Evolutionary conservation across 1,140 invertebrate species (phyloP).

Genomic region (Mya arenaria): DNA sequence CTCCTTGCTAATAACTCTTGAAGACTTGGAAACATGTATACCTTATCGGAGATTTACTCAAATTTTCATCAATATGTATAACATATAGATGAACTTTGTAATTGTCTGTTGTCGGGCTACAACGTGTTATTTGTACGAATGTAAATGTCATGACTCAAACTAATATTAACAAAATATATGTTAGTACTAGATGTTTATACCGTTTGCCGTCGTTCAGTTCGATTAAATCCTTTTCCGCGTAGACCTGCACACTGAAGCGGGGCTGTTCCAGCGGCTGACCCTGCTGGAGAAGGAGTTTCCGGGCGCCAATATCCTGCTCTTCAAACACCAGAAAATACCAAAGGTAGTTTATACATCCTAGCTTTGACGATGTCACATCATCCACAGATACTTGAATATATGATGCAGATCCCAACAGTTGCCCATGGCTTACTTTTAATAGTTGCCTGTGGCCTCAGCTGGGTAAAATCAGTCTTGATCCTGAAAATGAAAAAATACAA

Average conservation of each 20-base stretch:
- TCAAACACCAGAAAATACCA: conserved; percentile 73
- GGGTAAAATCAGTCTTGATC: no score
- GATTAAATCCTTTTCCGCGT: conserved; percentile 16
- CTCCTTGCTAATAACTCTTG: no score
- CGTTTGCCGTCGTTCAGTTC: background rate
- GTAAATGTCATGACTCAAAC: background rate
- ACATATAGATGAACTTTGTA: background rate
- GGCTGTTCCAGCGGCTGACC: conserved; percentile 74
- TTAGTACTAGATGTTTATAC: background rate
- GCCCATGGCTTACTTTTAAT: no score
- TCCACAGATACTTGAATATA: background rate
- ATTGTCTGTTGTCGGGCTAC: background rate
- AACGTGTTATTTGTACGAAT: background rate
- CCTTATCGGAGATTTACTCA: background rate
- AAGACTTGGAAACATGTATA: no score
- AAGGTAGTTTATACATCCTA: conserved; percentile 59
- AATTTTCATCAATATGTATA: background rate
- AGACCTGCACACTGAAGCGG: conserved; percentile 75
- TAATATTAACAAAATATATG: background rate
- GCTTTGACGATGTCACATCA: background rate
- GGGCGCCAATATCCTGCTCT: conserved; percentile 75
- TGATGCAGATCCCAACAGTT: no score
- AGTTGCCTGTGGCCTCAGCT: no score
- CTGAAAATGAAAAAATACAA: no score
- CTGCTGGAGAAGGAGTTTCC: conserved; percentile 76